Percentiles rank a stretch among this genome's conserved stretches.
Conservation (phyloP, 2,113 vertebrate genomes). For the Prunella himalayana region DNA sequence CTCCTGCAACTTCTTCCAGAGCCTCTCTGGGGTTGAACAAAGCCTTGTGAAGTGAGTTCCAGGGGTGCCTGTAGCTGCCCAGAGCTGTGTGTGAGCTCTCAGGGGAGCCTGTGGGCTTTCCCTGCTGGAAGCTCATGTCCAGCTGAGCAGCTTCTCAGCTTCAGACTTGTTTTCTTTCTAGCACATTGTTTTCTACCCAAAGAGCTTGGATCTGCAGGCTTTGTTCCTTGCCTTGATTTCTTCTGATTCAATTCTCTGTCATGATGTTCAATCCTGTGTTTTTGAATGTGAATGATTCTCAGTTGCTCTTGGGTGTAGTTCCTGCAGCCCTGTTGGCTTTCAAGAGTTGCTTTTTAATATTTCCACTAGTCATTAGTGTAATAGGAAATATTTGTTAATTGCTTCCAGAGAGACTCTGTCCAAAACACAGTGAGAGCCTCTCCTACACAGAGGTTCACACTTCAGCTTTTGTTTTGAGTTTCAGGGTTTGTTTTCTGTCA, state of each 20-base stretch:
- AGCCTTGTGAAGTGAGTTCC: background rate
- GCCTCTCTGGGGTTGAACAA: background rate
- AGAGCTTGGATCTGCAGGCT: background rate
- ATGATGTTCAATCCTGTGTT: background rate
- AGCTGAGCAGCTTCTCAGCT: background rate
- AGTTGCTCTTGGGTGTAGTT: background rate
- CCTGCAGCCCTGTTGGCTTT: background rate
- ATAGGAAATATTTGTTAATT: background rate
- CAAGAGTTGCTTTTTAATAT: background rate
- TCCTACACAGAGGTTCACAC: background rate
- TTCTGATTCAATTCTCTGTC: background rate
- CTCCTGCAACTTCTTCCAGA: background rate
- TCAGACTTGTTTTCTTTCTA: background rate
- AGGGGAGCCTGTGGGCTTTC: rapidly evolving
- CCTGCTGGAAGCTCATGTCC: background rate
- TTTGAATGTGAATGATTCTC: background rate
- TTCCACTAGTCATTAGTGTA: background rate
- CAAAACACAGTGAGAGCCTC: background rate
- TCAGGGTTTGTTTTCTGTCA: background rate
- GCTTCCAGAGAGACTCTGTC: background rate
- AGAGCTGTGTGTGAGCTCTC: background rate
- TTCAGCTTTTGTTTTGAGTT: background rate
- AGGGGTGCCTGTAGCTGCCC: background rate
- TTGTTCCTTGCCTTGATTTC: background rate
- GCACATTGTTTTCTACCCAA: background rate